Conservation (phyloP, 2,888 invertebrate genomes). For the Chymomyza procnemis region DNA sequence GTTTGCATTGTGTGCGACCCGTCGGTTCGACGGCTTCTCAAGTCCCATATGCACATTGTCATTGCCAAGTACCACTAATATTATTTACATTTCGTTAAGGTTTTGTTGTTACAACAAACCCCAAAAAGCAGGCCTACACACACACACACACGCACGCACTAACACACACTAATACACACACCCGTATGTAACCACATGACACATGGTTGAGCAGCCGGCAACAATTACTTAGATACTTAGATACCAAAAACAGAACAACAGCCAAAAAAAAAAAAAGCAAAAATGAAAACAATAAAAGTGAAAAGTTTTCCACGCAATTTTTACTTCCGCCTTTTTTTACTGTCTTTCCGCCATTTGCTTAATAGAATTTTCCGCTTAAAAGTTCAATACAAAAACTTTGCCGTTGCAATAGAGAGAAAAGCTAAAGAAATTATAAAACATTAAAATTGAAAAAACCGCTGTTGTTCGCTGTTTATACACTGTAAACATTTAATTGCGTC, state of each 20-base stretch:
- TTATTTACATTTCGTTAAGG: conserved; percentile 69
- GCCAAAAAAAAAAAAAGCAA: conserved; percentile 10
- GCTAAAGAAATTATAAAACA: conserved; percentile 36
- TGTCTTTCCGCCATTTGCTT: conserved; percentile 22
- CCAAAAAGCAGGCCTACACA: conserved; percentile 7
- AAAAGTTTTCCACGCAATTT: conserved; percentile 33
- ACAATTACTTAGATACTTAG: conserved; percentile 52
- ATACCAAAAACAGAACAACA: too few species aligned
- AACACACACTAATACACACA: conserved; percentile 1
- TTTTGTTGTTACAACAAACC: conserved; percentile 28
- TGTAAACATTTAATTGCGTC: background rate
- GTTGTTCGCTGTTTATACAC: background rate
- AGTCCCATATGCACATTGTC: conserved; percentile 72
- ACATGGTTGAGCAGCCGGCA: conserved; percentile 44
- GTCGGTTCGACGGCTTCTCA: conserved; percentile 12
- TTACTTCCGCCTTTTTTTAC: background rate
- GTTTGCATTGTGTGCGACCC: conserved; percentile 42
- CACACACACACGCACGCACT: conserved; percentile 6
- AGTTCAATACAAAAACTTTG: conserved; percentile 47
- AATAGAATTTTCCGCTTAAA: conserved; percentile 53
- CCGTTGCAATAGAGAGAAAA: conserved; percentile 37
- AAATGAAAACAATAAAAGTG: conserved; percentile 43
- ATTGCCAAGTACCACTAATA: conserved; percentile 70
- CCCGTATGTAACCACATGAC: conserved; percentile 4
- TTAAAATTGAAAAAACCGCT: conserved; percentile 60